Percentiles rank a stretch among this genome's conserved stretches.
These are phyloP conservation scores for Nomada ferruginata DNA, from an alignment of 2,888 invertebrate genomes.

Conservation along the genomic window DNA sequence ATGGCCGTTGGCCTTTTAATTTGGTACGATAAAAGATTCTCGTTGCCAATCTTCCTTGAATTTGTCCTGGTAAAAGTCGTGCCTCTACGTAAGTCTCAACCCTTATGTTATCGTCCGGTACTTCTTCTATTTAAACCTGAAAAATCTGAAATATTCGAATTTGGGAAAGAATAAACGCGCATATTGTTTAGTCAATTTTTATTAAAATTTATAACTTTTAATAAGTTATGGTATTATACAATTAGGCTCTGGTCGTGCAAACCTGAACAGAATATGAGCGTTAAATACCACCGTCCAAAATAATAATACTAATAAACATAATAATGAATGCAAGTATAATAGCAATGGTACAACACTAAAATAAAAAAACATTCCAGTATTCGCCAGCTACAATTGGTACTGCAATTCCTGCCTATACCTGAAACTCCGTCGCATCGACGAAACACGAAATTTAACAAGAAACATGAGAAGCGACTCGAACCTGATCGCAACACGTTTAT, in stretches of 20 bases:
- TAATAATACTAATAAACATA: too few species aligned
- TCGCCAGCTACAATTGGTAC: constrained; percentile 76
- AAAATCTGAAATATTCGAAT: too few species aligned
- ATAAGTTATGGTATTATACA: too few species aligned
- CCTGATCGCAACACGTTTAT: constrained; percentile 10
- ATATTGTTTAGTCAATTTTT: too few species aligned
- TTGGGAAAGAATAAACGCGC: too few species aligned
- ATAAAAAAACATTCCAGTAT: constrained; percentile 51
- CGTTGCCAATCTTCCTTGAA: constrained; percentile 67
- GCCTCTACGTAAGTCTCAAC: constrained; percentile 63
- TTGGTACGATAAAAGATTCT: constrained; percentile 67
- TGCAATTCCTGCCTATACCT: constrained; percentile 69
- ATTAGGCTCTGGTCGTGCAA: too few species aligned
- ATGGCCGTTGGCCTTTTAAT: constrained; percentile 67
- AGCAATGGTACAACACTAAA: too few species aligned
- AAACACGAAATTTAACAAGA: constrained; percentile 33
- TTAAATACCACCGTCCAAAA: too few species aligned
- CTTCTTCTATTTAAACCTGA: too few species aligned
- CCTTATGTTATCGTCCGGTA: too few species aligned
- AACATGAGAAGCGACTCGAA: constrained; percentile 44
- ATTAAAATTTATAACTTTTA: too few species aligned
- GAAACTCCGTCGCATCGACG: constrained; percentile 52
- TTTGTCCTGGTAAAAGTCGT: constrained; percentile 73
- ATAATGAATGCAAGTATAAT: not conserved
- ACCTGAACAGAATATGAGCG: too few species aligned